These are phyloP conservation scores for Pelodytes ibericus DNA, from an alignment of 2,797 vertebrate genomes.

Conservation along the genomic window DNA sequence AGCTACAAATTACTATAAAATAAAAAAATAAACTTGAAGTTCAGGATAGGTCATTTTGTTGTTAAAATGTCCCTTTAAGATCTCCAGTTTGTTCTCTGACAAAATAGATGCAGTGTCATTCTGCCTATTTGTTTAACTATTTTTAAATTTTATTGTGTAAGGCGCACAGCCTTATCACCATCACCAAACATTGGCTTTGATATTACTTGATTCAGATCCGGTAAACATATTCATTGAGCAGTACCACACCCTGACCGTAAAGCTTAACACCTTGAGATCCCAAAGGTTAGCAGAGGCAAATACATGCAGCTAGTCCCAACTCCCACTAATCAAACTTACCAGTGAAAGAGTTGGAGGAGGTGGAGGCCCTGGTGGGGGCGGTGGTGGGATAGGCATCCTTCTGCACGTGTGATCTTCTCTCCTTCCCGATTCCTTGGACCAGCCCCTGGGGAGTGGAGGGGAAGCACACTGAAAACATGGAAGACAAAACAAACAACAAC, in stretches of 20 bases:
- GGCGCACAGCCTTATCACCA: no score
- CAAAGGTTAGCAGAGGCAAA: not conserved
- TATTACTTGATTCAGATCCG: no score
- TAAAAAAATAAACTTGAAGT: no score
- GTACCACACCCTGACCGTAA: not conserved
- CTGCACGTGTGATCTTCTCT: conserved; percentile 53
- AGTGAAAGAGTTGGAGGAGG: conserved; percentile 85
- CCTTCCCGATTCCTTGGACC: conserved; percentile 56
- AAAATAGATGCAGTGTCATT: no score
- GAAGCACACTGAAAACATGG: conserved; percentile 14
- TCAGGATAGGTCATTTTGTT: no score
- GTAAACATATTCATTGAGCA: no score
- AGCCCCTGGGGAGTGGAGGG: conserved; percentile 35
- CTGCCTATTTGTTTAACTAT: no score
- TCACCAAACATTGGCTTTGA: no score
- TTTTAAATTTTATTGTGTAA: no score
- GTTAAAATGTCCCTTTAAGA: no score
- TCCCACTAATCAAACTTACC: conserved; percentile 68
- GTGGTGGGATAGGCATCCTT: conserved; percentile 92
- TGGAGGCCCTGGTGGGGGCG: conserved; percentile 87
- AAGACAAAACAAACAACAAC: not conserved
- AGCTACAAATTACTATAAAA: no score
- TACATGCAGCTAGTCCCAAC: not conserved
- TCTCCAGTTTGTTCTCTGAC: no score
- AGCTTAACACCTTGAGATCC: not conserved